Percentiles rank a stretch among this genome's conserved stretches.
These are phyloP conservation scores for Uria aalge DNA, from an alignment of 2,113 vertebrate species.

Conservation along the genomic window DNA sequence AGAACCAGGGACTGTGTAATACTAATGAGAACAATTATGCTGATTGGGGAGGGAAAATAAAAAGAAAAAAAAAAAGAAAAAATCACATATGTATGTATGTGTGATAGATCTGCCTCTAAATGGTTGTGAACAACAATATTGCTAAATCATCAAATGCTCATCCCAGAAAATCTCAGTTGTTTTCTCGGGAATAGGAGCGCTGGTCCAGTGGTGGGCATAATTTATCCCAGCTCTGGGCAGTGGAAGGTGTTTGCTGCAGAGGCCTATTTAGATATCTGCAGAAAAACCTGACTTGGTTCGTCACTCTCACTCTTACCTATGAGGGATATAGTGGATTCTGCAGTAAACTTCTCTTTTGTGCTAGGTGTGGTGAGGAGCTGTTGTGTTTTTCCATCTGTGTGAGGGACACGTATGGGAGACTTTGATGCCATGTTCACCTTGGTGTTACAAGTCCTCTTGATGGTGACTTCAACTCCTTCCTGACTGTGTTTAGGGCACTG, in stretches of 20 bases:
- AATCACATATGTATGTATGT: neutral
- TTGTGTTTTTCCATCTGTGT: rapidly evolving
- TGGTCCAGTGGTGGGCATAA: neutral
- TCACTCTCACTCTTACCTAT: neutral
- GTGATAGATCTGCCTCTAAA: neutral
- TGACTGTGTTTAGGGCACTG: neutral
- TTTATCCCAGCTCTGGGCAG: neutral
- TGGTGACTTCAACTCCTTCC: neutral
- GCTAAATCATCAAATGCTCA: neutral
- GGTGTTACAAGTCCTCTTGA: neutral
- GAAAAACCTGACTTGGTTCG: neutral
- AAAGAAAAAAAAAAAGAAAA: neutral
- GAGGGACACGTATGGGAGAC: neutral
- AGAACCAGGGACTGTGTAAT: neutral
- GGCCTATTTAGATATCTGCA: neutral
- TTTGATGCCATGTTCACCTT: neutral
- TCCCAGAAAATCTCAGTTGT: neutral
- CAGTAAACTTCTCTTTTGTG: neutral
- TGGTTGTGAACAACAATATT: neutral
- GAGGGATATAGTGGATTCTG: neutral
- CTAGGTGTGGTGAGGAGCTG: neutral
- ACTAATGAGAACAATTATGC: neutral
- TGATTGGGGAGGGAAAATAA: neutral
- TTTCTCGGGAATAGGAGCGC: neutral
- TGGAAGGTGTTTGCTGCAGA: neutral